These are phyloP conservation scores for Paelopatides confundens DNA, from an alignment of 53 echinoderm and acorn worm species.

Conservation along the genomic window DNA sequence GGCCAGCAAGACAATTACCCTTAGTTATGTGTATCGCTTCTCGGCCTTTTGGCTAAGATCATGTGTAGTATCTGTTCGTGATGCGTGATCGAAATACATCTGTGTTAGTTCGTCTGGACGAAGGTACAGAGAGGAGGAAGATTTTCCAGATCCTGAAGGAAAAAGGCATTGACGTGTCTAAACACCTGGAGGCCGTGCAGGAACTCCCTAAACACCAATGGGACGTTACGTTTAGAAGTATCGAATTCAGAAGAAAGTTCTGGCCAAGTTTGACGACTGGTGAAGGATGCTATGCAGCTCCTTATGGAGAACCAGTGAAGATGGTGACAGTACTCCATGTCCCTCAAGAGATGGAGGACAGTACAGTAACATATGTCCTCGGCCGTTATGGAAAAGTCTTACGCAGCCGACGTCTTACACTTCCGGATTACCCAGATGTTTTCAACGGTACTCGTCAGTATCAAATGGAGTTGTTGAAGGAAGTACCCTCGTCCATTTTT, in stretches of 20 bases:
- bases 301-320: slow-evolving; percentile 2
- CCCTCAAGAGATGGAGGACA: too few species aligned
- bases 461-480: too few species aligned
- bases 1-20: too few species aligned
- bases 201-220: slow-evolving; percentile 32
- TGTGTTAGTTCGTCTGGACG: background rate
- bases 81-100: too few species aligned
- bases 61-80: too few species aligned
- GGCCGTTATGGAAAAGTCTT: too few species aligned
- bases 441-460: slow-evolving; percentile 60
- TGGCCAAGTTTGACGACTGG: background rate
- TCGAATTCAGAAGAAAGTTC: background rate
- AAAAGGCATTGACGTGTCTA: background rate
- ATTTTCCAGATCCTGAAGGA: too few species aligned
- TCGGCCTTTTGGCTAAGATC: too few species aligned
- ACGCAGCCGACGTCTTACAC: slow-evolving; percentile 16
- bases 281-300: background rate
- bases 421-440: slow-evolving; percentile 15
- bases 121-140: slow-evolving; percentile 10
- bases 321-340: slow-evolving; percentile 49
- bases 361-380: slow-evolving; percentile 31
- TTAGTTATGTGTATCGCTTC: too few species aligned
- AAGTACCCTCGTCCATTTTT: too few species aligned
- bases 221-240: slow-evolving; percentile 49
- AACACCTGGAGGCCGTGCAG: slow-evolving; percentile 56